phyloP scores from a whole-genome alignment of 1,140 invertebrate genomes.

The Papilio polyxenes region DNA sequence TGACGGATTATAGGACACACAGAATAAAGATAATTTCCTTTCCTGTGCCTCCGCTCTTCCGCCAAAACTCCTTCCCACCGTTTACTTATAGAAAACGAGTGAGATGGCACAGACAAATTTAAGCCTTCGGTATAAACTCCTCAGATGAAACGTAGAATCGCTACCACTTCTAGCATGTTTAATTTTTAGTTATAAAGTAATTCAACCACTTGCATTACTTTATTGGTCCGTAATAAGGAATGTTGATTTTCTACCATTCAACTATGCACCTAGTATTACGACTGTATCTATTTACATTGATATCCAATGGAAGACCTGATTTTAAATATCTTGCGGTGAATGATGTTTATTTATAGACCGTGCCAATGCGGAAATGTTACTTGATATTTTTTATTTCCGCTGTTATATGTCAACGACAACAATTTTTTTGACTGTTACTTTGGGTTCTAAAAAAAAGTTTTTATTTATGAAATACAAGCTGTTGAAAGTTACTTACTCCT shows the following conservation, averaged over 20 bases:
- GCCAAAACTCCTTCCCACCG: too few species aligned
- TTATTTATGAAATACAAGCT: not conserved
- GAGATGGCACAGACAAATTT: too few species aligned
- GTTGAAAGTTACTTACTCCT: too few species aligned
- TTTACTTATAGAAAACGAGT: too few species aligned
- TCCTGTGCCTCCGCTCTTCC: too few species aligned
- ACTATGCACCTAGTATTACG: slow-evolving; percentile 59
- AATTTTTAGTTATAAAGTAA: too few species aligned
- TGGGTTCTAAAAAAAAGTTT: not conserved
- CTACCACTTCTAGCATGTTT: too few species aligned
- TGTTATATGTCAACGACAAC: not conserved
- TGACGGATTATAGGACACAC: too few species aligned
- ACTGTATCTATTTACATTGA: slow-evolving; percentile 57
- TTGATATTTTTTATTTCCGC: slow-evolving; percentile 16
- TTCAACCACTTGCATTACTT: slow-evolving; percentile 40
- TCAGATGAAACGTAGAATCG: too few species aligned
- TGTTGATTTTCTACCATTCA: slow-evolving; percentile 65
- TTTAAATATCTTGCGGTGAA: slow-evolving; percentile 44
- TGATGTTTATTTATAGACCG: slow-evolving; percentile 31
- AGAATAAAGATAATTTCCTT: too few species aligned
- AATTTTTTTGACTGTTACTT: not conserved
- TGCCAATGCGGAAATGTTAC: slow-evolving; percentile 16
- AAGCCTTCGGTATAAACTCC: too few species aligned
- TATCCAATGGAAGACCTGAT: slow-evolving; percentile 31
- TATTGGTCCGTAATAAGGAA: slow-evolving; percentile 52